Evolutionary conservation across 2,113 vertebrate genomes (phyloP).

Genomic region (Hylia prasina): DNA sequence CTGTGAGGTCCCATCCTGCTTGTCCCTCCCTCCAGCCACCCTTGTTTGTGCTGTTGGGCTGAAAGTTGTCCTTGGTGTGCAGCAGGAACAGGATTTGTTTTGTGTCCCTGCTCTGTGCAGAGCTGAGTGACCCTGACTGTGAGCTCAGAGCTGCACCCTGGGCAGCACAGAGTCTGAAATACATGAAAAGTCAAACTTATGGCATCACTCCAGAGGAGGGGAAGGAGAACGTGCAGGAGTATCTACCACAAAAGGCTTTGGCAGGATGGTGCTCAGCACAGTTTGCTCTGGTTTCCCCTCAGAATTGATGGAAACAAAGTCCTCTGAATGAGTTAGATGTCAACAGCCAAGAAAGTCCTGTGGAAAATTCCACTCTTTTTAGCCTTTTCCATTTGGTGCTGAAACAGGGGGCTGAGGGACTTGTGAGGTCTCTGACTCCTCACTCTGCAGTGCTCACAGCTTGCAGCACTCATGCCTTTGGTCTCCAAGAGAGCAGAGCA

Average conservation of each 20-base stretch:
- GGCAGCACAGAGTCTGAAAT: no score
- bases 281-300: neutral
- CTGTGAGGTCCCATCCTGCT: no score
- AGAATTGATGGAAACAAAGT: neutral
- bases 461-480: neutral
- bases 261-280: neutral
- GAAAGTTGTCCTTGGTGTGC: no score
- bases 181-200: no score
- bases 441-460: neutral
- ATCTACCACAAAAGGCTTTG: fast-evolving
- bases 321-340: neutral
- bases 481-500: neutral
- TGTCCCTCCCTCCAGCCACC: no score
- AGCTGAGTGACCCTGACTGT: no score
- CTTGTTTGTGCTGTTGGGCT: no score
- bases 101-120: no score
- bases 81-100: no score
- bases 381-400: neutral
- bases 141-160: no score
- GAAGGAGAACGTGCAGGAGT: neutral
- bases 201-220: neutral
- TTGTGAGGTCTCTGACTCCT: fast-evolving
- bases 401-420: neutral
- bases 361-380: neutral
- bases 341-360: fast-evolving